Conservation (phyloP, 2,888 invertebrate species). For the Lasioglossum marginatum region DNA sequence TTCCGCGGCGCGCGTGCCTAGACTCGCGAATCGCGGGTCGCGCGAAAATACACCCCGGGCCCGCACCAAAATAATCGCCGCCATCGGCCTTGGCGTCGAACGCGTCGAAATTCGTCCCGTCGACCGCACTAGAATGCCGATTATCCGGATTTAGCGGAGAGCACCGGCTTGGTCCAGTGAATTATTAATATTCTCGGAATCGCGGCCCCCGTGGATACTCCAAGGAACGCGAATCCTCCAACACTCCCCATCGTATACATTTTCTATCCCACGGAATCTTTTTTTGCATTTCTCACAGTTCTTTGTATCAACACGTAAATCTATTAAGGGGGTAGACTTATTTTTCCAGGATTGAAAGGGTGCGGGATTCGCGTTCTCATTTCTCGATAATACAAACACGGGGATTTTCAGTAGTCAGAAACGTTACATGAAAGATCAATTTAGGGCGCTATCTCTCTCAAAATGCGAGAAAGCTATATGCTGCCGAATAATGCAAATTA, state of each 20-base stretch:
- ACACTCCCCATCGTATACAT: not conserved
- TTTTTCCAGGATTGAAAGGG: too few relatives aligned
- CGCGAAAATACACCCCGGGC: slow-evolving; percentile 25
- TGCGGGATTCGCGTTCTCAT: too few relatives aligned
- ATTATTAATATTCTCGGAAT: slow-evolving; percentile 15
- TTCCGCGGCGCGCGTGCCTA: slow-evolving; percentile 63
- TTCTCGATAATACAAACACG: too few relatives aligned
- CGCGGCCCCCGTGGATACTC: not conserved
- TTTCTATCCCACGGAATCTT: not conserved
- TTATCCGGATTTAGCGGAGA: slow-evolving; percentile 3
- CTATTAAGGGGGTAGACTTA: too few relatives aligned
- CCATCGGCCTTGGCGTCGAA: slow-evolving; percentile 8
- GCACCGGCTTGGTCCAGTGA: slow-evolving; percentile 7
- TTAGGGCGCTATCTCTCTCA: too few relatives aligned
- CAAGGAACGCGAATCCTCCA: not conserved
- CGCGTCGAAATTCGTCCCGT: slow-evolving; percentile 20
- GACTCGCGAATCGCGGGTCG: slow-evolving; percentile 55
- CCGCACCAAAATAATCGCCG: slow-evolving; percentile 24
- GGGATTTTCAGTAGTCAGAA: too few relatives aligned
- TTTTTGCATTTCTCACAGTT: not conserved
- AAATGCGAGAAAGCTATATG: too few relatives aligned
- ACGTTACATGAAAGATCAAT: too few relatives aligned
- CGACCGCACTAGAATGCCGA: slow-evolving; percentile 13
- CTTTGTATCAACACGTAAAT: not conserved
- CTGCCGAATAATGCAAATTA: too few relatives aligned